Evolutionary conservation across 1,140 invertebrate species (phyloP), one percentile per base, ranked within the genome.

Genomic region (Procambarus virginalis): DNA sequence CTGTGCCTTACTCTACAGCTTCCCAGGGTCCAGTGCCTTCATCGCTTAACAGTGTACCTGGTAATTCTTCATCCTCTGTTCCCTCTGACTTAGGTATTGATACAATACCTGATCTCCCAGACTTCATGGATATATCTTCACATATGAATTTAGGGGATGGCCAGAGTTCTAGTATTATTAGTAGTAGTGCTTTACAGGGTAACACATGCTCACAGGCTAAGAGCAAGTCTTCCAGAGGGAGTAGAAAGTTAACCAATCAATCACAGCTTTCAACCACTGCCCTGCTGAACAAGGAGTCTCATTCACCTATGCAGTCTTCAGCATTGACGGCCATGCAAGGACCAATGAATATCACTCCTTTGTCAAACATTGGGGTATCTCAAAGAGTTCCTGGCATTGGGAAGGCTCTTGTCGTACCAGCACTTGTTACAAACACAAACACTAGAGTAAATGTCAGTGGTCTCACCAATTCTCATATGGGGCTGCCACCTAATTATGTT

Each of bases 1-100:
- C 84, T 78, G 75, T 83, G 79, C 80, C 86, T 83, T 83, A 73
- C 80, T 77, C 79, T 64, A 58, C 80, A 60, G n/a, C 22, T 48
- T 68, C 79, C 70, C 86, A 88, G 58, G 84, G 70, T 78, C 80
- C 79, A 76, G 79, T 83, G 79, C 86, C 79, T 89, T 87, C 78
- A 70, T 80, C 86, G 51, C 77, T 79, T 81, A 80, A 70, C 20
- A 84, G 48, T 48, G 82, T 84, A 84, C 82, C 82, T 84, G 82
- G 48, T 84, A 84, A 68, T 70, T 55, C 55, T 51, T 80, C n/a
- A 55, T 14, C 49, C 55, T 80, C 48, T 55, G 49, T 55, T 80
- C 78, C 78, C 55, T 80, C 78, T 55, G 49, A 80, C 78, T 46
- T 34, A 34, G 20, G 20, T 73, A 34, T 73, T 73, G 20, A 76